Evolutionary conservation across 2,888 invertebrate species (phyloP), one percentile per base, ranked within the genome.

Genomic region (Oxyscelio sp.): DNA sequence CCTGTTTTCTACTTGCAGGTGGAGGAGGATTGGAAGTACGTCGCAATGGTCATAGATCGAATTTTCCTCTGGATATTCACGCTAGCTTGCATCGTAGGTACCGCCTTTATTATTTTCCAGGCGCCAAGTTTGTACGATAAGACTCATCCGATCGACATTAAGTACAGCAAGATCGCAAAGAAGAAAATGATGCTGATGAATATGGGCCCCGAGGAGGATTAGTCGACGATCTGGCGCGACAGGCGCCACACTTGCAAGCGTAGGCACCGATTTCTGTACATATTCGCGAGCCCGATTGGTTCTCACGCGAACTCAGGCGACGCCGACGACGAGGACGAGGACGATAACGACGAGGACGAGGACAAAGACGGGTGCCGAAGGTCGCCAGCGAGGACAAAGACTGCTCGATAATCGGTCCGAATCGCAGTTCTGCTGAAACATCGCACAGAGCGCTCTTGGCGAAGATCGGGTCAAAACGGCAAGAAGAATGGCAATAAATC

Each of bases 21-120:
- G 92, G 98, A 97, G 94, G 98, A 99, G 95, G 99, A 99, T 95
- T 99, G 99, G 99, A 99, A 99, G 94, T 99, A 98, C 95, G 98
- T 99, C 54, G 96, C 96, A 85, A 98, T 99, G 98, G 99, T 99
- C 87, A 95, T 99, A 94, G 99, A 99, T 95, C 96, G 99, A 91
- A 96, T 99, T 92, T 99, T 99, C 95, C 96, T 99, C 90, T 98
- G 98, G 96, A 96, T 98, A 92, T 99, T 99, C 95, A 97, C 99
- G 93, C 96, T 98, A 94, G 98, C 98, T 88, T 99, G 99, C 94
- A 96, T 99, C 87, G 95, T 98, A 83, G 99, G 99, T 87, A 99
- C 98, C 82, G 97, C 97, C 81, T 95, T 97, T 90, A 98, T 98
- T 92, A 98, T 98, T 94, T 96, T 98, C 86, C 97, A 97, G 94